Percentiles rank a stretch among this genome's conserved stretches.
phyloP scores from a whole-genome alignment of 2,797 vertebrate genomes.

The Hybognathus amarus region DNA sequence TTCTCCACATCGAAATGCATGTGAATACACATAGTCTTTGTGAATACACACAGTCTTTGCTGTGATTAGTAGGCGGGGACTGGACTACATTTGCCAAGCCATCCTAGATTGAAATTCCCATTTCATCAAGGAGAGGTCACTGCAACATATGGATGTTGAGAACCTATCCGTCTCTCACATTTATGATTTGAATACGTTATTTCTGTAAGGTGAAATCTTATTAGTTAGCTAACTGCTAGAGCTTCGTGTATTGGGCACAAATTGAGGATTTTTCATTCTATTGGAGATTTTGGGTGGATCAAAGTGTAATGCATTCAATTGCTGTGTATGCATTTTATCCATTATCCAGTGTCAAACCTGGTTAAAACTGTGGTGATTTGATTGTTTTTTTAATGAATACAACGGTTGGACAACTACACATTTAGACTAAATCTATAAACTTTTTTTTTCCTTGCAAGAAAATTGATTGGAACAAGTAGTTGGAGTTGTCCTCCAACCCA shows the following conservation, averaged over 20 bases:
- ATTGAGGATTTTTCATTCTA: neutral
- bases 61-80: neutral
- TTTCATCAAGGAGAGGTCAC: constrained; percentile 13
- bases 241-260: neutral
- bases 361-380: neutral
- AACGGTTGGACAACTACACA: neutral
- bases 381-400: constrained; percentile 11
- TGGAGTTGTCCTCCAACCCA: neutral
- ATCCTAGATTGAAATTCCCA: constrained; percentile 17
- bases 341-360: neutral
- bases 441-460: neutral
- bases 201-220: constrained; percentile 19
- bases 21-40: neutral
- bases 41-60: neutral
- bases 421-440: neutral
- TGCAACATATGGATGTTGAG: constrained; percentile 13
- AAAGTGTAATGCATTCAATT: neutral
- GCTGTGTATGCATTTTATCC: neutral
- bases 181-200: constrained; percentile 28
- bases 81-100: constrained; percentile 17
- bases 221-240: neutral
- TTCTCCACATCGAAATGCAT: neutral
- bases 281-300: neutral
- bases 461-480: constrained; percentile 11
- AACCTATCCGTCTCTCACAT: constrained; percentile 3